A percentile compares a stretch with the other conserved stretches of the same genome.
phyloP scores from a whole-genome alignment of 2,888 invertebrate genomes.

The Strigamia crassipes region DNA sequence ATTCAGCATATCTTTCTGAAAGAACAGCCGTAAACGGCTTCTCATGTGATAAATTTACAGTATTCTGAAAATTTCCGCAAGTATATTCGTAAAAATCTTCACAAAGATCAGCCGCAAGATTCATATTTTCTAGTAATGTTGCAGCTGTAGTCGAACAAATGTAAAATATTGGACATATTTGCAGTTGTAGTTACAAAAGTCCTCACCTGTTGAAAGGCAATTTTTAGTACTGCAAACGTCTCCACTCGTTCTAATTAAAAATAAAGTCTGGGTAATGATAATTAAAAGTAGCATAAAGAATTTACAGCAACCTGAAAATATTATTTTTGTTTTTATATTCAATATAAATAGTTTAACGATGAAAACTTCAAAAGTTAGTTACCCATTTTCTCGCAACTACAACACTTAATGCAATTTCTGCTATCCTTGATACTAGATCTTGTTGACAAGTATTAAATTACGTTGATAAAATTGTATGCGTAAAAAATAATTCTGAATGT shows the following conservation, averaged over 20 bases:
- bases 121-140: not conserved
- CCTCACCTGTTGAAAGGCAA: not conserved
- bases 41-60: not conserved
- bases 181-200: not conserved
- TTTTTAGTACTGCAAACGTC: not conserved
- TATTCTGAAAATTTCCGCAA: not conserved
- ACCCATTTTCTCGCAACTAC: no score
- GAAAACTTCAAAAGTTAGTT: no score
- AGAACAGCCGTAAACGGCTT: not conserved
- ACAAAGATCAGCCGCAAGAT: not conserved
- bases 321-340: no score
- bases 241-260: not conserved
- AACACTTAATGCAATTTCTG: no score
- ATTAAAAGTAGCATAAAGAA: no score
- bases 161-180: not conserved
- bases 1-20: not conserved
- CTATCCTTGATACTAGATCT: no score
- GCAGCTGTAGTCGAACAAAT: not conserved
- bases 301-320: no score
- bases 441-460: no score
- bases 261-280: not conserved
- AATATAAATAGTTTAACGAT: no score
- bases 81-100: not conserved
- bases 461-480: no score
- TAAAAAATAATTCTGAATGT: no score